Evolutionary conservation across 1,140 invertebrate species (phyloP).

Genomic region (Ostrea edulis): DNA sequence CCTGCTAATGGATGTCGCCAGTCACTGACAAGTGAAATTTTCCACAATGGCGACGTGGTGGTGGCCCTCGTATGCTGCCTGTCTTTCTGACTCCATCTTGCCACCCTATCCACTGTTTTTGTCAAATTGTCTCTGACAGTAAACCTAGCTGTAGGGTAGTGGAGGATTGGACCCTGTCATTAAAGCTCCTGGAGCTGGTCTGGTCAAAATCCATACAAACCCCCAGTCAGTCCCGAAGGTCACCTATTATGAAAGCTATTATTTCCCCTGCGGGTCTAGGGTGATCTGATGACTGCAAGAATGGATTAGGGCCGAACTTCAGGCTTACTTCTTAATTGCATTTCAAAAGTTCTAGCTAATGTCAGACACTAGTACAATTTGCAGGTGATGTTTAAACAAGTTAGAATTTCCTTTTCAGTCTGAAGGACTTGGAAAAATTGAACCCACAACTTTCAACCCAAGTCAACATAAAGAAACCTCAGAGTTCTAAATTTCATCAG

Average conservation of each 20-base stretch:
- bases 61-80: background rate
- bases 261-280: constrained; percentile 3
- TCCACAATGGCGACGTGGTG: background rate
- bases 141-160: background rate
- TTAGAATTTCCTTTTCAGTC: constrained; percentile 1
- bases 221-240: background rate
- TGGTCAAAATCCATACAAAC: background rate
- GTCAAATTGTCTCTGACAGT: background rate
- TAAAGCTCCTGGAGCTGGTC: background rate
- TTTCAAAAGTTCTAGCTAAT: background rate
- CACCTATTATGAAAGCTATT: background rate
- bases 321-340: background rate
- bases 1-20: constrained; percentile 23
- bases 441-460: background rate
- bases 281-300: background rate
- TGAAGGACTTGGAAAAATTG: background rate
- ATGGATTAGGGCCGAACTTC: background rate
- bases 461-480: background rate
- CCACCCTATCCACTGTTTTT: constrained; percentile 3
- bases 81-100: constrained; percentile 19
- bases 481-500: background rate
- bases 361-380: background rate
- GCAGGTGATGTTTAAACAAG: background rate
- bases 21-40: constrained; percentile 7
- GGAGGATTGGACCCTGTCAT: constrained; percentile 7